phyloP scores from a whole-genome alignment of 2,888 invertebrate genomes.

The Agrochola macilenta region DNA sequence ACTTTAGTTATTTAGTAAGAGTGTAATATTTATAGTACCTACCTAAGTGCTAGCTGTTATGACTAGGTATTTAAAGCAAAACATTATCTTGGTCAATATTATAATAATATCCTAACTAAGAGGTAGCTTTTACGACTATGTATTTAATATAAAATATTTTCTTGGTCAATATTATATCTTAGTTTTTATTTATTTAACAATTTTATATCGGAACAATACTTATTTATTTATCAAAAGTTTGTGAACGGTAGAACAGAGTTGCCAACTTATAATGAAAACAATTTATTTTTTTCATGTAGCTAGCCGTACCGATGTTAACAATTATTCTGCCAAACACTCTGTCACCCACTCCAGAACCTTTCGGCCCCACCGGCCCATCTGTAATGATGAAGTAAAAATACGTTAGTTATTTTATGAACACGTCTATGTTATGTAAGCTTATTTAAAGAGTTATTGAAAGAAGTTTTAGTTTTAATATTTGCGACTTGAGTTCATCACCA shows the following conservation, averaged over 20 bases:
- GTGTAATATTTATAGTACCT: neutral
- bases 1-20: conserved; percentile 3
- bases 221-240: neutral
- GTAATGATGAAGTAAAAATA: too few species aligned
- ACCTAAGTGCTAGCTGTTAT: neutral
- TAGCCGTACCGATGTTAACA: neutral
- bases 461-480: too few species aligned
- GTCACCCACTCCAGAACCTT: too few species aligned
- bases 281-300: neutral
- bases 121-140: neutral
- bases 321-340: too few species aligned
- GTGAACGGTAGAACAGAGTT: neutral
- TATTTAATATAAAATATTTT: neutral
- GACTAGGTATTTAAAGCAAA: neutral
- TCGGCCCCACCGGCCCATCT: too few species aligned
- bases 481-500: too few species aligned
- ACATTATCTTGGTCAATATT: neutral
- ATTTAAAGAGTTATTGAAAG: neutral
- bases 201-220: neutral
- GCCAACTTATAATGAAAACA: neutral
- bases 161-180: neutral
- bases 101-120: neutral
- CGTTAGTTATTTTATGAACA: too few species aligned
- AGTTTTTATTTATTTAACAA: neutral
- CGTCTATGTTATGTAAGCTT: neutral